A percentile compares a stretch with the other conserved stretches of the same genome.
phyloP scores from a whole-genome alignment of 2,888 invertebrate genomes.

The Xylophagus ater region DNA sequence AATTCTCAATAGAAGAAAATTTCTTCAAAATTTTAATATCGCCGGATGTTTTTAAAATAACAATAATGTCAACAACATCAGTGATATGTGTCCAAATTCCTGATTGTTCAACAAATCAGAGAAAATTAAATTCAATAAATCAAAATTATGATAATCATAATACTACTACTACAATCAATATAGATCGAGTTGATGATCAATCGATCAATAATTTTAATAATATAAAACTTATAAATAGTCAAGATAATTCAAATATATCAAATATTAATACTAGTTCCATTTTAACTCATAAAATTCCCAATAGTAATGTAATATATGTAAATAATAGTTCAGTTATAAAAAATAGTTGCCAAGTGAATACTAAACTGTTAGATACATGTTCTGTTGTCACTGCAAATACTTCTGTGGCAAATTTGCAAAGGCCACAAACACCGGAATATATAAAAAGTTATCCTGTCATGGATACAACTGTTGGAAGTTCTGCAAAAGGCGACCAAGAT shows the following conservation, averaged over 20 bases:
- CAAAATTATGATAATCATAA: constrained; percentile 17
- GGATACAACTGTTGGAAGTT: constrained; percentile 40
- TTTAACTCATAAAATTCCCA: constrained; percentile 29
- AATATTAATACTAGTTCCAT: neutral
- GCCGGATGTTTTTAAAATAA: too few species aligned
- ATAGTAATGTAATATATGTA: constrained; percentile 35
- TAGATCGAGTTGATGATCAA: constrained; percentile 2
- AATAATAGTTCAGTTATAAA: constrained; percentile 20
- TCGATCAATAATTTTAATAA: constrained; percentile 1
- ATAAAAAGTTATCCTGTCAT: constrained; percentile 39
- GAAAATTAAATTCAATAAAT: neutral
- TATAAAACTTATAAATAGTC: neutral
- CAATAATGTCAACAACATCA: constrained; percentile 21
- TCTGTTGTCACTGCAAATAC: constrained; percentile 10
- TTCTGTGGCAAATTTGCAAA: constrained; percentile 11
- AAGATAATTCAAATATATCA: constrained; percentile 1
- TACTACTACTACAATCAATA: constrained; percentile 18
- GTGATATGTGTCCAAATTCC: constrained; percentile 29
- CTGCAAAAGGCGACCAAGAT: constrained; percentile 38
- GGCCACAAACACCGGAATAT: constrained; percentile 38
- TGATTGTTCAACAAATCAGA: constrained; percentile 10
- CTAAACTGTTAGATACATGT: constrained; percentile 1
- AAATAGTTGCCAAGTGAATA: neutral
- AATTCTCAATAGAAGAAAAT: too few species aligned
- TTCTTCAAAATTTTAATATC: too few species aligned